phyloP scores from a whole-genome alignment of 2,797 vertebrate species.

The Lutjanus argentimaculatus region DNA sequence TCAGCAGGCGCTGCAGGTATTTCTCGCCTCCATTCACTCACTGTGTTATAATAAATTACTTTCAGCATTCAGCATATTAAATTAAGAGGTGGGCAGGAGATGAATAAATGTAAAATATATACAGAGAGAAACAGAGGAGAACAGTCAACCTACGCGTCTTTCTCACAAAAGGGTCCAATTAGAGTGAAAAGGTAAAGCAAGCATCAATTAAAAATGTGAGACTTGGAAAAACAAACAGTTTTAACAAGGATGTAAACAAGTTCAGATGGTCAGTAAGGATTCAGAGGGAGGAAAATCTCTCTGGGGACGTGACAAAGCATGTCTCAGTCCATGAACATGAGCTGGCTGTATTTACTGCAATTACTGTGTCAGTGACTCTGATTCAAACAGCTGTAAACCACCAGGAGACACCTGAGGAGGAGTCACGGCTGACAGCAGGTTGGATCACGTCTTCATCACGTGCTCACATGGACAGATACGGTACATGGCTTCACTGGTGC shows the following conservation, averaged over 20 bases:
- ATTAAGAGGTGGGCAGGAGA: not conserved
- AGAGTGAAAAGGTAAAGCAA: not conserved
- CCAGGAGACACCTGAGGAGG: slow-evolving; percentile 57
- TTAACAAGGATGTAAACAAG: slow-evolving; percentile 4
- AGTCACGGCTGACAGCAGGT: slow-evolving; percentile 58
- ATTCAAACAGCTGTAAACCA: slow-evolving; percentile 49
- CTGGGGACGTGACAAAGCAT: slow-evolving; percentile 54
- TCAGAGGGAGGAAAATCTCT: not conserved
- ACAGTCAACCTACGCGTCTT: not conserved
- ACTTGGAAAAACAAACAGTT: not conserved
- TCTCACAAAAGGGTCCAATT: not conserved
- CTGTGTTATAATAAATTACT: not conserved
- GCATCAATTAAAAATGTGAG: not conserved
- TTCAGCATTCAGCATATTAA: not conserved
- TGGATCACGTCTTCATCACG: slow-evolving; percentile 43
- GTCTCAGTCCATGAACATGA: slow-evolving; percentile 57
- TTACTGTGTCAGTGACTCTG: slow-evolving; percentile 69
- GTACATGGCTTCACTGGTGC: not conserved
- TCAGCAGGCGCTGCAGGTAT: no score
- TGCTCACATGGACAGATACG: not conserved
- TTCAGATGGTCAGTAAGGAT: not conserved
- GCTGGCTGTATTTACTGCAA: slow-evolving; percentile 64
- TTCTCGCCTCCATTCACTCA: not conserved
- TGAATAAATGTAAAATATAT: not conserved
- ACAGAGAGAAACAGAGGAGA: not conserved